These are phyloP conservation scores for Limnephilus marmoratus DNA, from an alignment of 2,888 invertebrate species.

Conservation along the genomic window DNA sequence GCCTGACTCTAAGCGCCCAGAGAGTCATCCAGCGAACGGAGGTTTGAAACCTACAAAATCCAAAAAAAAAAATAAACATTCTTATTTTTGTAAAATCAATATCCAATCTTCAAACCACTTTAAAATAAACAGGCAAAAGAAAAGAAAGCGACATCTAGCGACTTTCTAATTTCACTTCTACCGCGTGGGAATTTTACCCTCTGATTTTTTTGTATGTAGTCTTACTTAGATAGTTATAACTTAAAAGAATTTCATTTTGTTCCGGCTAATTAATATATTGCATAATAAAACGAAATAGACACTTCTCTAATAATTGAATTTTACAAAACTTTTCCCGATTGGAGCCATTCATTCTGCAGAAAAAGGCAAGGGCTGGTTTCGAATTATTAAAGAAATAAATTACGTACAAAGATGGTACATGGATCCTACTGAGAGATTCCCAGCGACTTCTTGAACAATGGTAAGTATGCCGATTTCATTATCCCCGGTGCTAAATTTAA, in stretches of 20 bases:
- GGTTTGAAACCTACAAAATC: no score
- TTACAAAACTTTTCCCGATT: background rate
- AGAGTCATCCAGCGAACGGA: no score
- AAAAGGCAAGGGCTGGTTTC: background rate
- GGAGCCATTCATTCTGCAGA: background rate
- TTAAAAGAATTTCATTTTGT: background rate
- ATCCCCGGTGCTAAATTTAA: background rate
- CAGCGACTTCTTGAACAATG: background rate
- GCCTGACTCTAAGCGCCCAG: no score
- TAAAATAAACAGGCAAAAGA: no score
- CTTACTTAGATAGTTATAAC: background rate
- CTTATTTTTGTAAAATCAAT: no score
- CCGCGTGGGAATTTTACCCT: no score
- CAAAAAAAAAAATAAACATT: no score
- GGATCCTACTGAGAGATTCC: background rate
- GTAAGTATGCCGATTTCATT: background rate
- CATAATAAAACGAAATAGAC: background rate
- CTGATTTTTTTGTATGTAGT: background rate
- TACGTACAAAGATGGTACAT: background rate
- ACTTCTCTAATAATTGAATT: background rate
- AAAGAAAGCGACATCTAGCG: no score
- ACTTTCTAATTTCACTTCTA: no score
- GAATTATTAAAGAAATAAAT: background rate
- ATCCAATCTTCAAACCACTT: no score
- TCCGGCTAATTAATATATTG: background rate